Base-by-base conservation (phyloP, 2,113 vertebrate species). In the Salminus brasiliensis region DNA sequence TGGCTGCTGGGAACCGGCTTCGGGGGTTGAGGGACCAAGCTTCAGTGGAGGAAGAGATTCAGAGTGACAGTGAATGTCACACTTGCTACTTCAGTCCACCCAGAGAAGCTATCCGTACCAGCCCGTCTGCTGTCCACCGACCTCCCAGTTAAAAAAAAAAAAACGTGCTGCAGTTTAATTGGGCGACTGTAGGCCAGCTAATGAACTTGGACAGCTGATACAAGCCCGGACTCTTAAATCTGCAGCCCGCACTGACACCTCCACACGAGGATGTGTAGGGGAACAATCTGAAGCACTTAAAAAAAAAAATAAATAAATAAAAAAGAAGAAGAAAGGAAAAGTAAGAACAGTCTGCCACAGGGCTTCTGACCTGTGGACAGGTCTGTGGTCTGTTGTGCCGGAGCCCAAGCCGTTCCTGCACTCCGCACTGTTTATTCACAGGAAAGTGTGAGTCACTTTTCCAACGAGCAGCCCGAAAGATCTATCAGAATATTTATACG, bases 361-460 rank as follows among this genome's bases (percentile, higher is more conserved):
- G 10, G 27, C 13, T 36, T 72, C 7, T 55, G 53, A 72, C 34
- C 70, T 45, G 52, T n/a, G 57, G 52, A 65, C 69, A 57, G 47
- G 39, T 72, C 62, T 70, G n/a, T 32, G 55, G 55, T 65, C 70
- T 72, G 29, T 21, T n/a, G 43, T 59, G 32, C 67, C 43, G 53
- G 36, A 21, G n/a, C 65, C 25, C 23, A 32, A 49, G 16, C 60
- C 41, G 27, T 41, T 67, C 52, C 59, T 60, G 23, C 43, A 47
- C 60, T 34, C 41, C 39, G 34, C 53, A 43, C 57, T 74, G 82
- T 79, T 85, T 83, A 78, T 79, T 81, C 43, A 81, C 76, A 47
- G 52, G 72, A 84, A 87, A 78, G 49, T 71, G 77, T 73, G 79
- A 68, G 74, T 81, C 67, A 81, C 63, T 80, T 80, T 81, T 71